A percentile compares a stretch with the other conserved stretches of the same genome.
Evolutionary conservation across 2,113 vertebrate genomes (phyloP).

Genomic region (Platycercus adscitus): DNA sequence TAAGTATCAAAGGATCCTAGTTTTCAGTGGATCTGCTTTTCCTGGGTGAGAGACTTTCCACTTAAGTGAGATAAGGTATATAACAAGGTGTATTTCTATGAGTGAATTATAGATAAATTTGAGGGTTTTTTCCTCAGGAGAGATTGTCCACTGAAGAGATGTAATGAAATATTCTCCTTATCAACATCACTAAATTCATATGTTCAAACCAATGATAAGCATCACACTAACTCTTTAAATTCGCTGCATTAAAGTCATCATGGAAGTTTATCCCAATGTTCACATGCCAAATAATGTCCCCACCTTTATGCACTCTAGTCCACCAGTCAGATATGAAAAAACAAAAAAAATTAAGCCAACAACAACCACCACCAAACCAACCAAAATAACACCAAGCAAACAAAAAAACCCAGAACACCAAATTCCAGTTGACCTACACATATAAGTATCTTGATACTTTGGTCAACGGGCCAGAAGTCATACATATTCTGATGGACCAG

Average conservation of each 20-base stretch:
- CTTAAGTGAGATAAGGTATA: background rate
- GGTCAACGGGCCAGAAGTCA: background rate
- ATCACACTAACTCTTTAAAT: background rate
- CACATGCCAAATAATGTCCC: background rate
- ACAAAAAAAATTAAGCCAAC: background rate
- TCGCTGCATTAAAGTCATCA: background rate
- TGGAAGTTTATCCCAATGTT: background rate
- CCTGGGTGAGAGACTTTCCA: background rate
- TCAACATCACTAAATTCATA: background rate
- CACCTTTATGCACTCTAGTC: background rate
- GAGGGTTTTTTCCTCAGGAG: too few species aligned
- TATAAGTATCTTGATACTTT: background rate
- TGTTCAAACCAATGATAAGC: background rate
- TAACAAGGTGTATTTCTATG: background rate
- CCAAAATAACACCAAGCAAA: background rate
- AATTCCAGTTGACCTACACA: background rate
- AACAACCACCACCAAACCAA: background rate
- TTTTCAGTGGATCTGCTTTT: background rate
- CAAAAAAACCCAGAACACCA: background rate
- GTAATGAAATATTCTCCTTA: background rate
- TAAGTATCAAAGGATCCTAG: background rate
- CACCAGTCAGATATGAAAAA: background rate
- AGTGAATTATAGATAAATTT: rapidly evolving
- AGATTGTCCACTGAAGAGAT: background rate
- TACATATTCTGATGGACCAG: background rate